Conservation (phyloP, 2,888 invertebrate genomes). For the Cantharis nigra region DNA sequence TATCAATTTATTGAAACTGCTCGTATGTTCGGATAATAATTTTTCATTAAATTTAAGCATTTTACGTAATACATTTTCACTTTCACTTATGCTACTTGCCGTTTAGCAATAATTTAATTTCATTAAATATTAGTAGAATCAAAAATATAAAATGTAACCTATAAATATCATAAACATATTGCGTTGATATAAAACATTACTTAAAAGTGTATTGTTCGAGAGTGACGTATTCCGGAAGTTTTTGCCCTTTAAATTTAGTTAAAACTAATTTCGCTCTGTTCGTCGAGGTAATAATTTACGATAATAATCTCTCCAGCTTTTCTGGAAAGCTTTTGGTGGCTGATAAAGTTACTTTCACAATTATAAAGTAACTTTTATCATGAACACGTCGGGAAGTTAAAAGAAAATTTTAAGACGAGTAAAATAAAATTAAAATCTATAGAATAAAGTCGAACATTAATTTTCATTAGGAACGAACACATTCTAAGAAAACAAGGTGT, state of each 20-base stretch:
- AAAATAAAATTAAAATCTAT: conserved; percentile 19
- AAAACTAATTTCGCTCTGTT: conserved; percentile 24
- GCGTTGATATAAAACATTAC: conserved; percentile 5
- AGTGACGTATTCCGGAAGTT: conserved; percentile 19
- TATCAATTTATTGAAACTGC: not conserved
- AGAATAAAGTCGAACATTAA: conserved; percentile 15
- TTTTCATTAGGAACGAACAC: conserved; percentile 22
- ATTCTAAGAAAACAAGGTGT: conserved; percentile 27
- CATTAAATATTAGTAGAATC: not conserved
- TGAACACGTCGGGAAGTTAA: conserved; percentile 23
- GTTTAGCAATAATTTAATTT: not conserved
- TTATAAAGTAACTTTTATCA: conserved; percentile 30
- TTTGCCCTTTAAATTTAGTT: conserved; percentile 26
- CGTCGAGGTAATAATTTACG: conserved; percentile 28
- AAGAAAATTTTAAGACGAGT: conserved; percentile 14
- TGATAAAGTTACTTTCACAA: conserved; percentile 26
- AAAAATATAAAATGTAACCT: not conserved
- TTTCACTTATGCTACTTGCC: not conserved
- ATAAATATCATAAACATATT: conserved; percentile 4
- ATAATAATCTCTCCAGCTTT: conserved; percentile 25
- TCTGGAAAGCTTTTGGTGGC: conserved; percentile 21
- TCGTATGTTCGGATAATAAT: no score
- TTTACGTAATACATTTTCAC: no score
- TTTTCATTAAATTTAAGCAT: no score
- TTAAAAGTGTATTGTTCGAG: conserved; percentile 7